phyloP scores from a whole-genome alignment of 1,140 invertebrate genomes.

The Aphidius ervi region DNA sequence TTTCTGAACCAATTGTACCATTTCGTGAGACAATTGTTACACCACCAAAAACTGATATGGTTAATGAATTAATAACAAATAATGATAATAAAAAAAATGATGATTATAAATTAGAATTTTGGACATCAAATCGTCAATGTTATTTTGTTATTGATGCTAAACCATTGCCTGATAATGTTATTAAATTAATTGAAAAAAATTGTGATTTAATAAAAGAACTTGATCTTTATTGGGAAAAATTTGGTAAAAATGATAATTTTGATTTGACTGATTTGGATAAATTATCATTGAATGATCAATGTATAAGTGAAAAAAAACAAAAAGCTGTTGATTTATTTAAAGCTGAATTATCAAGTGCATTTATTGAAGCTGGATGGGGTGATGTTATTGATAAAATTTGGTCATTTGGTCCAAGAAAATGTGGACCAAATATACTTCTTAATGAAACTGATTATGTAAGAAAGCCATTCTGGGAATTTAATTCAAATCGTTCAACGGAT shows the following conservation, averaged over 20 bases:
- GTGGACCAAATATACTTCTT: conserved; percentile 83
- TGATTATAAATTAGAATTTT: conserved; percentile 56
- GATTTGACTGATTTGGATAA: conserved; percentile 21
- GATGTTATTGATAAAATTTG: conserved; percentile 73
- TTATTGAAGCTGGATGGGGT: conserved; percentile 56
- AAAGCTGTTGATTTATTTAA: conserved; percentile 62
- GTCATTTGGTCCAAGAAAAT: conserved; percentile 86
- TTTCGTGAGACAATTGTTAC: conserved; percentile 90
- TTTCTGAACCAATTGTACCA: conserved; percentile 93
- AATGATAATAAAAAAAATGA: conserved; percentile 53
- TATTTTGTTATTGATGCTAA: conserved; percentile 73
- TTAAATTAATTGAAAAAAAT: conserved; percentile 65
- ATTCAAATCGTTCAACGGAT: conserved; percentile 35
- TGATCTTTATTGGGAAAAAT: conserved; percentile 46
- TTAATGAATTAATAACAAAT: conserved; percentile 72
- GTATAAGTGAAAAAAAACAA: conserved; percentile 52
- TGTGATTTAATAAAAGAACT: conserved; percentile 58
- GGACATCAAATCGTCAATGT: conserved; percentile 70
- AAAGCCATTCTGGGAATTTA: conserved; percentile 41
- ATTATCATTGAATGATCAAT: conserved; percentile 33
- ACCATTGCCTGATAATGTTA: conserved; percentile 73
- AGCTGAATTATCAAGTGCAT: conserved; percentile 60
- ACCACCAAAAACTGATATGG: conserved; percentile 80
- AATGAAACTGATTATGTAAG: conserved; percentile 64
- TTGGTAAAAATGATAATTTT: conserved; percentile 29